phyloP scores from a whole-genome alignment of 2,888 invertebrate genomes.

The Microctonus brassicae region DNA sequence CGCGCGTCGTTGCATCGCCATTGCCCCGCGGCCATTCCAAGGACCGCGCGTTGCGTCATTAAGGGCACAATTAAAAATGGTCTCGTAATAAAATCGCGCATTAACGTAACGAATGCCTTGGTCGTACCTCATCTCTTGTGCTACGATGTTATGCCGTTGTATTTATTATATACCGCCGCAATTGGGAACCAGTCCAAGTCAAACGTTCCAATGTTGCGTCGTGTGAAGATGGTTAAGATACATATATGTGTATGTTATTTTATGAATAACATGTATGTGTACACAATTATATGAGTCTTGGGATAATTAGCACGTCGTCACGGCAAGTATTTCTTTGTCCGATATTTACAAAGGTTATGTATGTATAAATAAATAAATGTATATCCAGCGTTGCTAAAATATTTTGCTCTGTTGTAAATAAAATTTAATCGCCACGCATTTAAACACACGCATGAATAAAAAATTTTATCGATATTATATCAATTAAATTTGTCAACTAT shows the following conservation, averaged over 20 bases:
- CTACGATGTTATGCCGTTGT: constrained; percentile 56
- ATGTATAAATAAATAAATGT: too few relatives aligned
- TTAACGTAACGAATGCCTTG: constrained; percentile 61
- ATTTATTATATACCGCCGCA: constrained; percentile 64
- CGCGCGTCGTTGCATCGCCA: constrained; percentile 16
- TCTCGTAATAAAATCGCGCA: constrained; percentile 66
- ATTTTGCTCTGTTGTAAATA: constrained; percentile 53
- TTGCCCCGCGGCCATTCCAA: constrained; percentile 38
- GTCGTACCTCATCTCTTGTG: constrained; percentile 49
- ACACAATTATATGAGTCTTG: neutral
- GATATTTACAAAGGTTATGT: constrained; percentile 41
- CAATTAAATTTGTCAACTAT: neutral
- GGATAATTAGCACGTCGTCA: constrained; percentile 54
- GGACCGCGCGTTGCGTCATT: constrained; percentile 56
- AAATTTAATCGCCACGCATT: constrained; percentile 60
- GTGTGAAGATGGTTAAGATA: constrained; percentile 19
- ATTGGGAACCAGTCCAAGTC: constrained; percentile 67
- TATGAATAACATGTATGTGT: neutral
- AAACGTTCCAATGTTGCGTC: constrained; percentile 49
- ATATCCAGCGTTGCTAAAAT: constrained; percentile 23
- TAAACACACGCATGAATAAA: too few relatives aligned
- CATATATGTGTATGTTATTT: neutral
- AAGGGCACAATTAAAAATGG: constrained; percentile 64
- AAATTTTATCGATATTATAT: constrained; percentile 46
- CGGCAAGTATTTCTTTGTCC: constrained; percentile 36